Conservation (phyloP, 2,888 invertebrate genomes). For the Tineola bisselliella region DNA sequence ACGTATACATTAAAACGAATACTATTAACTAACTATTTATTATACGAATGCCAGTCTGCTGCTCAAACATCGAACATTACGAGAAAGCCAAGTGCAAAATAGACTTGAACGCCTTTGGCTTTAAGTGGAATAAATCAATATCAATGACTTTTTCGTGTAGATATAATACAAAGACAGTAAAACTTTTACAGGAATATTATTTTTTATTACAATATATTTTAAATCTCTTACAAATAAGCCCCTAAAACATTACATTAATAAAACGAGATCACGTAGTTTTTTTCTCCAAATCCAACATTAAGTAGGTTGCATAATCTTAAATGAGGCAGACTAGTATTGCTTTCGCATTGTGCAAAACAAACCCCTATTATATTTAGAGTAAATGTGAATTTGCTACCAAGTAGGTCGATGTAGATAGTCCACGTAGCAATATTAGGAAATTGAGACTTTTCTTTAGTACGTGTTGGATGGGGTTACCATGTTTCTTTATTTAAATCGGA, state of each 20-base stretch:
- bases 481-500: no score
- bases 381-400: background rate
- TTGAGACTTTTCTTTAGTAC: background rate
- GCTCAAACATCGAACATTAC: no score
- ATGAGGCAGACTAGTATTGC: background rate
- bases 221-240: background rate
- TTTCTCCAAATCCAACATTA: background rate
- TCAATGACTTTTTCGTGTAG: constrained; percentile 10
- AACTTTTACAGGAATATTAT: background rate
- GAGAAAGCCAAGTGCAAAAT: no score
- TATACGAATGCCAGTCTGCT: no score
- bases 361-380: background rate
- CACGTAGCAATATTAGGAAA: background rate
- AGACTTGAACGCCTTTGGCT: no score
- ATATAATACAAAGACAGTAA: background rate
- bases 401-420: background rate
- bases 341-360: background rate
- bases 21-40: no score
- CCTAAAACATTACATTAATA: background rate
- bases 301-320: background rate
- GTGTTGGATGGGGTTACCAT: background rate
- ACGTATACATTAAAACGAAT: no score
- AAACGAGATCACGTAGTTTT: background rate
- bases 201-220: background rate
- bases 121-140: constrained; percentile 15